phyloP scores from a whole-genome alignment of 2,888 invertebrate genomes.

The Brenthis hecate region DNA sequence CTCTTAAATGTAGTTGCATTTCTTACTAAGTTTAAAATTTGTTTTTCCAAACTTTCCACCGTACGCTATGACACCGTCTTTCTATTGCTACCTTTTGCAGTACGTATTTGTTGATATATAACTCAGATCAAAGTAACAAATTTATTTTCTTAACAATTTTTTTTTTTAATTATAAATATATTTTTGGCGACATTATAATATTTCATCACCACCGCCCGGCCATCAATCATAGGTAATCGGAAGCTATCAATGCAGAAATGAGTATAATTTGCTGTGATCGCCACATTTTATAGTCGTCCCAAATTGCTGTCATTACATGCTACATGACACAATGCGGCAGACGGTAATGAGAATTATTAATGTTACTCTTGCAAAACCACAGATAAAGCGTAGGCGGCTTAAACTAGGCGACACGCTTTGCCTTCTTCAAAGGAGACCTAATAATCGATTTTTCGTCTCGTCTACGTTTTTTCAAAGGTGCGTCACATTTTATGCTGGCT shows the following conservation, averaged over 20 bases:
- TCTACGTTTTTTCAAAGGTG: slow-evolving; percentile 55
- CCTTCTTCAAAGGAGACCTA: slow-evolving; percentile 57
- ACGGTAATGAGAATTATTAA: slow-evolving; percentile 60
- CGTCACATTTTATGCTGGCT: slow-evolving; percentile 51
- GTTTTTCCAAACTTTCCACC: neutral
- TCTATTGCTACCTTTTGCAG: too few relatives aligned
- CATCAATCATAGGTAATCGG: slow-evolving; percentile 76
- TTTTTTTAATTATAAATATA: neutral
- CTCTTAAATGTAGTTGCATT: slow-evolving; percentile 5
- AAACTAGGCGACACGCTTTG: slow-evolving; percentile 48
- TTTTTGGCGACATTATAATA: slow-evolving; percentile 41
- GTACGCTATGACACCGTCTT: too few relatives aligned
- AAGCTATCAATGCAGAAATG: slow-evolving; percentile 76
- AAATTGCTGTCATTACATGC: slow-evolving; percentile 73
- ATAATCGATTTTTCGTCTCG: slow-evolving; percentile 56
- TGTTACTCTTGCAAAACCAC: slow-evolving; percentile 40
- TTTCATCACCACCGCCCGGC: slow-evolving; percentile 51
- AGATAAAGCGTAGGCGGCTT: neutral
- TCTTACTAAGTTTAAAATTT: neutral
- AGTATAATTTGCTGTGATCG: slow-evolving; percentile 71
- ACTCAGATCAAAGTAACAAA: too few relatives aligned
- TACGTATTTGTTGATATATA: too few relatives aligned
- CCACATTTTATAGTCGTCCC: slow-evolving; percentile 67
- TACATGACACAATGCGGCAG: slow-evolving; percentile 59
- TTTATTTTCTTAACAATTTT: too few relatives aligned